Evolutionary conservation across 1,140 invertebrate species (phyloP), one percentile per base, ranked within the genome.

Genomic region (Lanistes nyassanus): DNA sequence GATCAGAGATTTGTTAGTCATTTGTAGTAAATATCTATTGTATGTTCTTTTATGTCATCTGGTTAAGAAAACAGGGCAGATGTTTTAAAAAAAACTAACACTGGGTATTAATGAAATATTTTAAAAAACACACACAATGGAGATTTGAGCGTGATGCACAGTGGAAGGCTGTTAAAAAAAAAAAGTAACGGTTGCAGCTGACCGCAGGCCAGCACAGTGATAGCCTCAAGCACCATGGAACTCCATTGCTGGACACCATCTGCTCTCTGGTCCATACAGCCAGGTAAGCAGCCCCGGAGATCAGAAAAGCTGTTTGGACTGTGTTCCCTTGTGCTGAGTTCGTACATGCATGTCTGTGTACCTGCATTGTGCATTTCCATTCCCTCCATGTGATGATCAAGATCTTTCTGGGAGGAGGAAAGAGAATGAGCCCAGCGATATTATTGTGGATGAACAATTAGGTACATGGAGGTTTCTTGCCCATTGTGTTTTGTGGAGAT

Each of bases 211-310:
- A 76, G 39, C 87, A 88, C 68, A 67, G 80, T 60, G 84, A 86
- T 3, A 79, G 76, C 26, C 82, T 88, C 81, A 85, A 81, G 69
- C 79, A 80, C 26, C 77, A 86, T 77, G 88, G 87, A 39, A 79
- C 82, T 23, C 73, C 75, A 13, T 74, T 88, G 47, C 81, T 82
- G 37, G 77, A 81, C 26, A 86, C 85, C 3, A 86, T 89, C 26
- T 82, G 80, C 73, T 81, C 82, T 64, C 75, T 89, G 23, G 84
- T 83, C 2, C 82, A 88, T 68, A 85, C 85, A 58, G 88, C 86
- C 56, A 88, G 85, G 88, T 88, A 76, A 82, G 42, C 29, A 29
- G 68, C 19, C 36, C 60, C 21, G 23, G 34, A 21, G 16, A 39
- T 39, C 19, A 36, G 19, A 72, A 62, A n/a, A 36, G 21, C 34